These are phyloP conservation scores for Podarcis muralis DNA, from an alignment of 2,113 vertebrate species.

Conservation along the genomic window DNA sequence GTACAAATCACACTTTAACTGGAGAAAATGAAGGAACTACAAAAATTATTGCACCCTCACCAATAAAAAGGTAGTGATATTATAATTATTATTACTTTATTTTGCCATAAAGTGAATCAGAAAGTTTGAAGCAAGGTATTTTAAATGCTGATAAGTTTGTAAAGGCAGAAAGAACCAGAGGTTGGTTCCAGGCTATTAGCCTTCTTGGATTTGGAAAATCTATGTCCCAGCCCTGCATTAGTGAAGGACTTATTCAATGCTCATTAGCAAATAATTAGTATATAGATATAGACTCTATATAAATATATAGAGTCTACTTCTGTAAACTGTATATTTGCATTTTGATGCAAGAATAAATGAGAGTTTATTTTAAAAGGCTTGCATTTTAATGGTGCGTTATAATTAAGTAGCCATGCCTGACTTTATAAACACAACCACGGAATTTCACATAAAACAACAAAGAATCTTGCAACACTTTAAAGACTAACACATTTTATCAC, in stretches of 20 bases:
- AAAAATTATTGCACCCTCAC: slow-evolving; percentile 80
- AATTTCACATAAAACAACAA: not conserved
- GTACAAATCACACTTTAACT: slow-evolving; percentile 69
- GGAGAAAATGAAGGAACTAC: slow-evolving; percentile 79
- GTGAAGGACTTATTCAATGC: not conserved
- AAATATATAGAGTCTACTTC: not conserved
- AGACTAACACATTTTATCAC: too few relatives aligned
- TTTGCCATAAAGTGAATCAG: not conserved
- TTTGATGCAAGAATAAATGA: not conserved
- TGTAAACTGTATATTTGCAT: not conserved
- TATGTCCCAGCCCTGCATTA: not conserved
- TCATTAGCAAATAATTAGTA: not conserved
- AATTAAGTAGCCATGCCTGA: not conserved
- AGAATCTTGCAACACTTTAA: too few relatives aligned
- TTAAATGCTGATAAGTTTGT: not conserved
- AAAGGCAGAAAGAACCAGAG: not conserved
- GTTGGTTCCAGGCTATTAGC: not conserved
- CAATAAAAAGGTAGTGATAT: slow-evolving; percentile 79
- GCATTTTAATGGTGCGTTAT: not conserved
- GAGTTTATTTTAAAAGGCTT: not conserved
- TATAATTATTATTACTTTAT: not conserved
- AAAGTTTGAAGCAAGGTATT: not conserved
- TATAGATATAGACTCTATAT: too few relatives aligned
- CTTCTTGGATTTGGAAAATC: not conserved
- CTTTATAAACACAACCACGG: not conserved